Base-by-base conservation (phyloP, 2,797 vertebrate species). In the Coendou prehensilis region DNA sequence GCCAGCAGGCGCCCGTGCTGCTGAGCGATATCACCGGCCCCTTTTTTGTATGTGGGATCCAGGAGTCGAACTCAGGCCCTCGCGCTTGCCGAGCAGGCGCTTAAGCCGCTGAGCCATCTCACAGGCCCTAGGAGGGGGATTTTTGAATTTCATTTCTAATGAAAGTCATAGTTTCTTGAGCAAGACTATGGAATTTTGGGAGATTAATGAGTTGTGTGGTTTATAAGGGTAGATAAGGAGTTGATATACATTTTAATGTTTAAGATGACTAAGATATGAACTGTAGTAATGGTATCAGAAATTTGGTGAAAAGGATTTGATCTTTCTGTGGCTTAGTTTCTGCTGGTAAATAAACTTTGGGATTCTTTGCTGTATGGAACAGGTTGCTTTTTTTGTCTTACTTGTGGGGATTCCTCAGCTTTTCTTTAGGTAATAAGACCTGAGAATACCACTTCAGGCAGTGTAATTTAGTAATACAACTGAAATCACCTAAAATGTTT, bases 401-500 rank as follows among this genome's bases (percentile, higher is more conserved):
- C 50, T 15, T 37, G 18, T 69, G 52, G 47, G 22, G 45, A 47
- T 56, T 81, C 4, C 8, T 91, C 20, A 37, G 50, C 5, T 81
- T 94, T 78, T 45, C 23, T 87, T 82, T 50, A 83, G 47, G 2
- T 41, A 88, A 4, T 80, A 54, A 88, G n/a, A n/a, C 71, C 23
- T 85, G 64, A 75, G 20, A 67, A 6, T 73, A 82, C 83, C 14
- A 85, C 37, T 84, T 91, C 9, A 80, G 87, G 26, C 45, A 61
- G 6, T 67, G 37, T 95, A 80, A 82, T 79, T 73, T 89, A 79
- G 64, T 30, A 85, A 41, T 76, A 81, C 17, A 84, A 37, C 56
- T 93, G 73, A 90, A 86, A 75, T 23, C 73, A 86, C 18, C 26
- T 80, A 87, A 47, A 41, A 89, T 73, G n/a, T 90, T 96, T 28